Evolutionary conservation across 2,797 vertebrate genomes (phyloP).

Genomic region (Trachops cirrhosus): DNA sequence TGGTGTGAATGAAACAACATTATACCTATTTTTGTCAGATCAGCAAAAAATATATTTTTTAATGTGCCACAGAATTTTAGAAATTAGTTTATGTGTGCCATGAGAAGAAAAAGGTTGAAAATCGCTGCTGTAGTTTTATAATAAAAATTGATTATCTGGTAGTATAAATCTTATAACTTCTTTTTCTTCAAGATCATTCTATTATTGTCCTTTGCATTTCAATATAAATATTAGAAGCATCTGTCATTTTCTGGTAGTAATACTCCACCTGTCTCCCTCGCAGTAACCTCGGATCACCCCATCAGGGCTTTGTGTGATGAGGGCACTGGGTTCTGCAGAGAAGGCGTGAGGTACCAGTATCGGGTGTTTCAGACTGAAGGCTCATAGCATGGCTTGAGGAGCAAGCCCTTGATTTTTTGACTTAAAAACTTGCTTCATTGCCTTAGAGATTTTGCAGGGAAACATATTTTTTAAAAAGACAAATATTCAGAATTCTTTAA

Average conservation of each 20-base stretch:
- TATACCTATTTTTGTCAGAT: not conserved
- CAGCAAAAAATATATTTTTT: not conserved
- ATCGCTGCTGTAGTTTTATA: not conserved
- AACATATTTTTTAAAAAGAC: slow-evolving; percentile 1
- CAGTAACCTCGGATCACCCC: not conserved
- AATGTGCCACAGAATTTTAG: not conserved
- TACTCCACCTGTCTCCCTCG: not conserved
- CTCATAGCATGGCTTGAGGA: not conserved
- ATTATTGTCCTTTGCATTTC: slow-evolving; percentile 5
- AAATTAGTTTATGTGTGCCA: not conserved
- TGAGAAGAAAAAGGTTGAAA: not conserved
- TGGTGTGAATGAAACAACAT: not conserved
- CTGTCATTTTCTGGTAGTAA: not conserved
- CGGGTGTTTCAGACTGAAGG: not conserved
- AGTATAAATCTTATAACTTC: not conserved
- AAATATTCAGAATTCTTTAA: not conserved
- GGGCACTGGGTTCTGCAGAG: not conserved
- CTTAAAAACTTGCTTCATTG: not conserved
- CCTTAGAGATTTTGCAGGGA: not conserved
- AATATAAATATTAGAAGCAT: not conserved
- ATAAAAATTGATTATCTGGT: not conserved
- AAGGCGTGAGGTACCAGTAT: not conserved
- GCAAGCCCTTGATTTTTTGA: not conserved
- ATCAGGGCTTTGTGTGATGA: not conserved
- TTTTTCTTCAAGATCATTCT: slow-evolving; percentile 37